Percentiles rank a stretch among this genome's conserved stretches.
Evolutionary conservation across 2,888 invertebrate genomes (phyloP).

Genomic region (Drosophila recens): DNA sequence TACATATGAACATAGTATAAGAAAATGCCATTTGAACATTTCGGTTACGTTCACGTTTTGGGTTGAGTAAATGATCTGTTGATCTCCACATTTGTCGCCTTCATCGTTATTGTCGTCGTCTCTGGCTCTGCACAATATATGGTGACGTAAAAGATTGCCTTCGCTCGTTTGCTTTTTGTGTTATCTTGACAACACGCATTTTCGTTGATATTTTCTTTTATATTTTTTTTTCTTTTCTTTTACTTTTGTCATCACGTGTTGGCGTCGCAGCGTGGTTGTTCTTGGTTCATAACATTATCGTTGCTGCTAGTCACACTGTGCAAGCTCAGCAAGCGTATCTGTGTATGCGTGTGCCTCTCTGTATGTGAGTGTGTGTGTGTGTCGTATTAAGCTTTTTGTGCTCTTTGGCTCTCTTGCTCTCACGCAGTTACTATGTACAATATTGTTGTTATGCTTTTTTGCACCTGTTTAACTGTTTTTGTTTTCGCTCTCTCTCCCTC

Average conservation of each 20-base stretch:
- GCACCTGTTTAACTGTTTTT: conserved; percentile 79
- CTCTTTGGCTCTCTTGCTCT: conserved; percentile 28
- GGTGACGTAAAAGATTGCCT: conserved; percentile 74
- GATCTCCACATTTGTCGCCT: conserved; percentile 72
- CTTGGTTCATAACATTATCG: conserved; percentile 27
- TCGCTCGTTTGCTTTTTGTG: conserved; percentile 47
- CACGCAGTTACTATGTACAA: conserved; percentile 4
- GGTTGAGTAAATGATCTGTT: conserved; percentile 76
- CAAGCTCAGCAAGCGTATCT: conserved; percentile 27
- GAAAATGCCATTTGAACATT: conserved; percentile 78
- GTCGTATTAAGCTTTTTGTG: conserved; percentile 44
- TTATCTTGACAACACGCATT: conserved; percentile 59
- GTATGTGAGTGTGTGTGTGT: conserved; percentile 15
- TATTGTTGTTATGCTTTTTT: conserved; percentile 62
- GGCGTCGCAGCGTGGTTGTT: conserved; percentile 33
- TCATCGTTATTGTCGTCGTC: conserved; percentile 1
- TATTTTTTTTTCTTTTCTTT: conserved; percentile 4
- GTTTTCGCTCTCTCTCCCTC: conserved; percentile 34
- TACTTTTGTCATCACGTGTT: conserved; percentile 64
- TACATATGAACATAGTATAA: conserved; percentile 26
- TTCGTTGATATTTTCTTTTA: conserved; percentile 29
- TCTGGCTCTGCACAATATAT: conserved; percentile 16
- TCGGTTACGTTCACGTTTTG: conserved; percentile 59
- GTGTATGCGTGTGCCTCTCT: conserved; percentile 7
- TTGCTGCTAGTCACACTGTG: conserved; percentile 55